These are phyloP conservation scores for Drosophila ambigua DNA, from an alignment of 1,140 invertebrate species.

Conservation along the genomic window DNA sequence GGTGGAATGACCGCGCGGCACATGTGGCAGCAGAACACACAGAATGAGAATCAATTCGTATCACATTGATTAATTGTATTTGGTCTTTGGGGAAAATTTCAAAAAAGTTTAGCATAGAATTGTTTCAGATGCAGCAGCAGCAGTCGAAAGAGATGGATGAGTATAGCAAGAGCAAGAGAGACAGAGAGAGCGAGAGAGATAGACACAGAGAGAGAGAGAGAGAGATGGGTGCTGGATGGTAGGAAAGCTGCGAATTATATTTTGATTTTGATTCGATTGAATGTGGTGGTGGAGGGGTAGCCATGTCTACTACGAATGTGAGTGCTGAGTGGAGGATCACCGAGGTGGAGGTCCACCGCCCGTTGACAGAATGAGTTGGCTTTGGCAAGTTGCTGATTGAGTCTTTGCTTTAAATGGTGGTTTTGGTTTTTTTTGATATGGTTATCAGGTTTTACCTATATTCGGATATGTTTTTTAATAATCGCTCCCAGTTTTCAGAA, in stretches of 20 bases:
- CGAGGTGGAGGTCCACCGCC: conserved; percentile 5
- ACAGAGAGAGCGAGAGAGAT: conserved; percentile 13
- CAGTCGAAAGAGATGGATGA: conserved; percentile 38
- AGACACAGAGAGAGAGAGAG: conserved; percentile 22
- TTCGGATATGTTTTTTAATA: conserved; percentile 84
- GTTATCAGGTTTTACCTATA: conserved; percentile 82
- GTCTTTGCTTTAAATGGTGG: conserved; percentile 47
- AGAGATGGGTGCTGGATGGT: conserved; percentile 55
- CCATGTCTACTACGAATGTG: conserved; percentile 44
- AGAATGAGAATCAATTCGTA: conserved; percentile 75
- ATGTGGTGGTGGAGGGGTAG: conserved; percentile 17
- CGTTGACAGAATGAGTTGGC: conserved; percentile 43
- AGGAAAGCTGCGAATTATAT: conserved; percentile 64
- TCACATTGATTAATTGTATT: conserved; percentile 70
- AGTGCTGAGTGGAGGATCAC: conserved; percentile 40
- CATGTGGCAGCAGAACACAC: conserved; percentile 63
- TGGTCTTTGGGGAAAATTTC: conserved; percentile 46
- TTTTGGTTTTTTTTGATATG: conserved; percentile 35
- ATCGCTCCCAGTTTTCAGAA: conserved; percentile 84
- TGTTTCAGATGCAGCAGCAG: conserved; percentile 45
- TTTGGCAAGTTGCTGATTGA: conserved; percentile 58
- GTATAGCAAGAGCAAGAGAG: conserved; percentile 10
- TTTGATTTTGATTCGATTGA: conserved; percentile 43
- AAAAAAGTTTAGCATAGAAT: conserved; percentile 61
- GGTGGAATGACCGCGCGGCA: conserved; percentile 7